Evolutionary conservation across 2,888 invertebrate genomes (phyloP), one percentile per base, ranked within the genome.

Genomic region (Drosophila antonietae): DNA sequence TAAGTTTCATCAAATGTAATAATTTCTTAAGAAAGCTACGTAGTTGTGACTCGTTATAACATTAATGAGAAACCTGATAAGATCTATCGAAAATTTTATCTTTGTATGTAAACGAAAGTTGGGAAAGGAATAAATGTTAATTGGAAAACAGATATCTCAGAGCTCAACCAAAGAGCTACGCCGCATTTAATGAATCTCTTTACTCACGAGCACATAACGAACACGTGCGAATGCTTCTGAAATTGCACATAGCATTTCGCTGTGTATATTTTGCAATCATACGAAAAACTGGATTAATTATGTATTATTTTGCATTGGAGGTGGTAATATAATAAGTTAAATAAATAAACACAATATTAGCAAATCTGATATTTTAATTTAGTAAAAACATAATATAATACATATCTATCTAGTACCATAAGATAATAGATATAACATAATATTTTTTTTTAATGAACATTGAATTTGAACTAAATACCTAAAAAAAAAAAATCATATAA

Each of bases 61-160:
- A 5, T 37, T 23, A 53, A 37, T 39, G 14, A 6, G n/a, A 23
- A 55, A 41, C 10, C 5, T n/a, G 28, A 55, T n/a, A 2, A 2
- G n/a, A 14, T 31, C 28, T 41, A 10, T 8, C 10, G 15, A 33
- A 51, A 33, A 9, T 20, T 18, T 18, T 18, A 35, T 33, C 33
- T 2, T 5, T 9, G 53, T 6, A 10, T 0, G 14, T 9, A 4
- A 3, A 14, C 1, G 10, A 5, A 18, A 18, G 18, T 14, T 18
- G 20, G 18, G 20, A 37, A 18, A 14, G 18, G 7, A 12, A 18
- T 18, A 18, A 37, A 52, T 4, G 2, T 14, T 20, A 52, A 37
- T 52, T 33, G 31, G 23, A 56, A 56, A 56, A 5, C 43, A 20
- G 43, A 44, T 33, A 57, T 4, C 56, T 44, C 28, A 28, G 10